phyloP scores from a whole-genome alignment of 37 sponge, comb jelly and placozoan species.

The Halisarca cf. caerulea region DNA sequence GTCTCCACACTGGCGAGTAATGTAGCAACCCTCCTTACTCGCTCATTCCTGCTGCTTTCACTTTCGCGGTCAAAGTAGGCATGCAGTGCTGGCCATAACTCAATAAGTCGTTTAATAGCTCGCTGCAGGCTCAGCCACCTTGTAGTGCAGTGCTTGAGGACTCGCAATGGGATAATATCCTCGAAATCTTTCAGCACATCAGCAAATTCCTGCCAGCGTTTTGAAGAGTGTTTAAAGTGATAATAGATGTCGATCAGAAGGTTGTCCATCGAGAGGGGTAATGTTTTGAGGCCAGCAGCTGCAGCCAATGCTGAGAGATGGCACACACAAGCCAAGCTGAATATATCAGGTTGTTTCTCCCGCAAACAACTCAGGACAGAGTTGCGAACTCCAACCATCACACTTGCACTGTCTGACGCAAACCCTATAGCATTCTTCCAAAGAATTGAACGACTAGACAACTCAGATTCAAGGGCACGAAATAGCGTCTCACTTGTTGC shows the following conservation, averaged over 20 bases:
- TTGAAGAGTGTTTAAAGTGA: background rate
- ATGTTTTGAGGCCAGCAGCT: constrained; percentile 10
- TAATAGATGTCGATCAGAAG: constrained; percentile 22
- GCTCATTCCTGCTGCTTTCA: background rate
- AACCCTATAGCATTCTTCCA: constrained; percentile 12
- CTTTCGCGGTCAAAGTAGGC: constrained; percentile 37
- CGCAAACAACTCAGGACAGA: constrained; percentile 17
- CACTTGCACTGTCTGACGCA: constrained; percentile 23
- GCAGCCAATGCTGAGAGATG: background rate
- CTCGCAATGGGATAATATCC: constrained; percentile 17
- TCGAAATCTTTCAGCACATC: constrained; percentile 20
- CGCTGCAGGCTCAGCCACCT: constrained; percentile 49
- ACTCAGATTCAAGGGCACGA: background rate
- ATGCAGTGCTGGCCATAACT: constrained; percentile 43
- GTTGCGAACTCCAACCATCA: constrained; percentile 34
- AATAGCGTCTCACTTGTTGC: constrained; percentile 37
- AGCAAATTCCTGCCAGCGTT: background rate
- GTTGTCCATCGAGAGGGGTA: constrained; percentile 9
- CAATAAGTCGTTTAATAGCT: constrained; percentile 25
- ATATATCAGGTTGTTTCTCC: constrained; percentile 19
- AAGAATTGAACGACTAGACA: background rate
- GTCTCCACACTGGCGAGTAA: background rate
- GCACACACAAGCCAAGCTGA: constrained; percentile 12
- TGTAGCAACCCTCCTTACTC: background rate
- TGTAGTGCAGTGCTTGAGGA: constrained; percentile 42